Conservation (phyloP, 2,888 invertebrate species). For the Yponomeuta cagnagella region DNA sequence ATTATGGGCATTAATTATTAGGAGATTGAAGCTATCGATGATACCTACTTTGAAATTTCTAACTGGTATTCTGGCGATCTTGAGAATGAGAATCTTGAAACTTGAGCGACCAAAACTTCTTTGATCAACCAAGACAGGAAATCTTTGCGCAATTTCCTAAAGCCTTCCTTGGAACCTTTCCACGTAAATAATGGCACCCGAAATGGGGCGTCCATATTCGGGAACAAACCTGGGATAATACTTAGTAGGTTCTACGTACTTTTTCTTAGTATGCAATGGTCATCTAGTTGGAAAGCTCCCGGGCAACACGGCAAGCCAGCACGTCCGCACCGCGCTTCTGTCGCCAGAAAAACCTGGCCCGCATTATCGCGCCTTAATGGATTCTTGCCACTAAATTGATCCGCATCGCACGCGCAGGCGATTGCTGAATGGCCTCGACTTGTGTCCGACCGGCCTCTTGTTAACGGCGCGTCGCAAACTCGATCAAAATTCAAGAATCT, state of each 20-base stretch:
- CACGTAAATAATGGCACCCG: too few species aligned
- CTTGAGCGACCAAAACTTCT: too few species aligned
- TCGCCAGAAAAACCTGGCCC: slow-evolving; percentile 27
- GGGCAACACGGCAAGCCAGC: neutral
- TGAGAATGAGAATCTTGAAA: too few species aligned
- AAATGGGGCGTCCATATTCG: too few species aligned
- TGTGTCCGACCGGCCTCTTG: neutral
- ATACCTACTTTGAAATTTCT: neutral
- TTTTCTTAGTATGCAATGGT: too few species aligned
- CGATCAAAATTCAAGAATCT: neutral
- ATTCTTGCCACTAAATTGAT: slow-evolving; percentile 32
- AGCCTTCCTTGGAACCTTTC: too few species aligned
- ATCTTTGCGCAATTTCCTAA: too few species aligned
- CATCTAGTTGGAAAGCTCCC: neutral
- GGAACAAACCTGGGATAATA: too few species aligned
- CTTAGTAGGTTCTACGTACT: too few species aligned
- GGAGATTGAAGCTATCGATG: neutral
- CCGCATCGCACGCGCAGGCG: slow-evolving; percentile 17
- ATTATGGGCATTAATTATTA: slow-evolving; percentile 1
- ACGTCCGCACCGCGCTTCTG: slow-evolving; percentile 1
- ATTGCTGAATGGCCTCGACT: neutral
- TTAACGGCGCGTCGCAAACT: neutral
- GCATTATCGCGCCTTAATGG: slow-evolving; percentile 33
- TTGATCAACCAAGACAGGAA: too few species aligned
- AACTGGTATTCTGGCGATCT: neutral